Conservation (phyloP, 1,140 invertebrate species). For the Brachionus paranguensis region DNA sequence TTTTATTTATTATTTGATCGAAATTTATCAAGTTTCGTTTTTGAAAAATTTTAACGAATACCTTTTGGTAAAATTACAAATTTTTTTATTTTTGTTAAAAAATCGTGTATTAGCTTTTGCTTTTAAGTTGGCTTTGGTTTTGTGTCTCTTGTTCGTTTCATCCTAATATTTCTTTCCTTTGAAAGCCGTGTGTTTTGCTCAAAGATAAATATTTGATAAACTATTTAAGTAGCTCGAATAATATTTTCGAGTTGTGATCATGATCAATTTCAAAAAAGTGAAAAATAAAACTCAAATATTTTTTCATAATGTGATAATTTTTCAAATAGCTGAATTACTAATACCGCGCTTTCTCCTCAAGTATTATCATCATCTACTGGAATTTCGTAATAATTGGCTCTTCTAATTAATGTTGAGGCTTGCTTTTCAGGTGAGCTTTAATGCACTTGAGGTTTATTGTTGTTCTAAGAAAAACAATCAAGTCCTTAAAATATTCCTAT, state of each 20-base stretch:
- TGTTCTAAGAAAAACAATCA: neutral
- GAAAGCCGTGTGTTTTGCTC: neutral
- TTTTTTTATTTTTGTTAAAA: neutral
- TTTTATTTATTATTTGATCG: slow-evolving; percentile 35
- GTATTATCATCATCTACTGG: neutral
- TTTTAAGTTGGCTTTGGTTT: neutral
- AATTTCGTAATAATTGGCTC: neutral
- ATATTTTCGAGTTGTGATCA: neutral
- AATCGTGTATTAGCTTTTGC: slow-evolving; percentile 7
- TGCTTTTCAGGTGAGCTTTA: neutral
- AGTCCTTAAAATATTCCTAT: slow-evolving; percentile 14
- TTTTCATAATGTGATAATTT: slow-evolving; percentile 24
- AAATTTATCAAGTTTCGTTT: slow-evolving; percentile 34
- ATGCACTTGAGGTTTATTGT: slow-evolving; percentile 1
- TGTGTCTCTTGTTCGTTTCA: neutral
- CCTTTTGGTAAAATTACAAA: slow-evolving; percentile 24
- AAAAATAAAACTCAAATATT: slow-evolving; percentile 18
- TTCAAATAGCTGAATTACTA: slow-evolving; percentile 8
- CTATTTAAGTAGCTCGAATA: slow-evolving; percentile 31
- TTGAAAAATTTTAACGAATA: slow-evolving; percentile 14
- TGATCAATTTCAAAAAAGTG: slow-evolving; percentile 1
- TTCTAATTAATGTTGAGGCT: neutral
- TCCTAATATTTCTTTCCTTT: neutral
- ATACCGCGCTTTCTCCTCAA: neutral
- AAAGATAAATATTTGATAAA: slow-evolving; percentile 36